Evolutionary conservation across 2,797 vertebrate genomes (phyloP).

Genomic region (Oreonectes daqikongensis): DNA sequence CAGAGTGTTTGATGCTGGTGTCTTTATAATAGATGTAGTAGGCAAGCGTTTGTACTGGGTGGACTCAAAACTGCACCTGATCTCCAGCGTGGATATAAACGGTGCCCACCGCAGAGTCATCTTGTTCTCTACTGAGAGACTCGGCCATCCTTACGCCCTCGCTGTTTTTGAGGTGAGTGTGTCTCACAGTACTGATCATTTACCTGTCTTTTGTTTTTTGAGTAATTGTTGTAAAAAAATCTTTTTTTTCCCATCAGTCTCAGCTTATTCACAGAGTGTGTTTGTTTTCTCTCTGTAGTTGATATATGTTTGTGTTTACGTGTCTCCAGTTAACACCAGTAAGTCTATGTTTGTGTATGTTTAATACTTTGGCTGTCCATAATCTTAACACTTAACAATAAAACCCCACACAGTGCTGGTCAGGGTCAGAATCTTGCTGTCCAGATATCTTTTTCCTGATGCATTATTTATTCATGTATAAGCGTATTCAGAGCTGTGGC

Average conservation of each 20-base stretch:
- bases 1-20: background rate
- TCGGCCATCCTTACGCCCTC: slow-evolving; percentile 93
- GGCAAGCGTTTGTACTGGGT: slow-evolving; percentile 97
- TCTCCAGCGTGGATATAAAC: slow-evolving; percentile 92
- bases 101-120: slow-evolving; percentile 90
- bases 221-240: background rate
- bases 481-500: too few species aligned
- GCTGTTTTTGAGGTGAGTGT: slow-evolving; percentile 92
- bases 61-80: slow-evolving; percentile 93
- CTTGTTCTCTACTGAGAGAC: slow-evolving; percentile 84
- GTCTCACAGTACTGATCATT: slow-evolving; percentile 2
- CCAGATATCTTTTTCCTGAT: too few species aligned
- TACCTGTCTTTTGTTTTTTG: too few species aligned
- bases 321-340: background rate
- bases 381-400: slow-evolving; percentile 16
- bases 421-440: too few species aligned
- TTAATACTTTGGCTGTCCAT: background rate
- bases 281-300: background rate
- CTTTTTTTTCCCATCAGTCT: background rate
- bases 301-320: background rate
- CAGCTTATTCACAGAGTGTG: background rate
- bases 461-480: background rate
- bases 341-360: slow-evolving; percentile 1
- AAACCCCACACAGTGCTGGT: slow-evolving; percentile 2
- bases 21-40: slow-evolving; percentile 82